phyloP scores from a whole-genome alignment of 2,797 vertebrate species.

The Fratercula arctica region DNA sequence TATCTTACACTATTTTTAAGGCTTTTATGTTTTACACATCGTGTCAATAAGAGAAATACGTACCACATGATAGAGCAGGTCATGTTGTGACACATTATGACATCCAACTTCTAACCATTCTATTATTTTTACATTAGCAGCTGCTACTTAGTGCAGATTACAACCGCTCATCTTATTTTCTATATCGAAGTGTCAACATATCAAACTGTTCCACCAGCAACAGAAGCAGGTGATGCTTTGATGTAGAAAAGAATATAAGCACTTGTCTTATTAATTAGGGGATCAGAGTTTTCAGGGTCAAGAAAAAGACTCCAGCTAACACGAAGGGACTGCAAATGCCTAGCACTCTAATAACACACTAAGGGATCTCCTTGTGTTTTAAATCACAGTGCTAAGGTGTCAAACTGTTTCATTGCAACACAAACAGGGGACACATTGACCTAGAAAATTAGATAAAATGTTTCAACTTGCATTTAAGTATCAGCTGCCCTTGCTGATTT shows the following conservation, averaged over 20 bases:
- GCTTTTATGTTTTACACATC: neutral
- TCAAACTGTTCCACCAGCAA: constrained; percentile 29
- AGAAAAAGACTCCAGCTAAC: constrained; percentile 14
- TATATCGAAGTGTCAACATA: constrained; percentile 54
- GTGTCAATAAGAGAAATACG: neutral
- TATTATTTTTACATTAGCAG: constrained; percentile 55
- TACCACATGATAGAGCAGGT: neutral
- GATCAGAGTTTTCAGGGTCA: constrained; percentile 52
- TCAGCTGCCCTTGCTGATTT: neutral
- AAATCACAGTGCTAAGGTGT: neutral
- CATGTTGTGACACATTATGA: constrained; percentile 12
- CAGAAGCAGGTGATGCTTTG: constrained; percentile 2
- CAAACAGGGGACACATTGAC: neutral
- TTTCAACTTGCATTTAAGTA: neutral
- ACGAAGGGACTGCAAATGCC: neutral
- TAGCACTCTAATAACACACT: neutral
- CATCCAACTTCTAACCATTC: neutral
- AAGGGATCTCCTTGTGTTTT: neutral
- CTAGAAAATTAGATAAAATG: constrained; percentile 20
- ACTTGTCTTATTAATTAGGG: constrained; percentile 41
- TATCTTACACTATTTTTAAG: neutral
- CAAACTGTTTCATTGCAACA: constrained; percentile 17
- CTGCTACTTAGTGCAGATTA: constrained; percentile 58
- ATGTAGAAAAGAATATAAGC: constrained; percentile 30
- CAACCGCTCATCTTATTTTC: constrained; percentile 63